phyloP scores from a whole-genome alignment of 2,888 invertebrate genomes.

The Hypercompe scribonia region DNA sequence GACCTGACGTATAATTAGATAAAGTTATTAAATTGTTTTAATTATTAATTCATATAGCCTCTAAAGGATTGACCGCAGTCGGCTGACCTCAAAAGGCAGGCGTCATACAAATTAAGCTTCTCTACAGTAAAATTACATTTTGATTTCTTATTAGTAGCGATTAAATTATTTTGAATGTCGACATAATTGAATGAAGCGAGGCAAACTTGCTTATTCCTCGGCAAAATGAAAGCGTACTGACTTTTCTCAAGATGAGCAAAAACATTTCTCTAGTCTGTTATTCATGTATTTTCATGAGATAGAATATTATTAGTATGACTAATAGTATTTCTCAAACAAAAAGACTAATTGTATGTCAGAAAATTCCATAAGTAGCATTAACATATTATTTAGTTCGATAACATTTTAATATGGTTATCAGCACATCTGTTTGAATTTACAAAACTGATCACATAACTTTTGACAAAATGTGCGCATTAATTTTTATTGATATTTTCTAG shows the following conservation, averaged over 20 bases:
- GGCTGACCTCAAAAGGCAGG: slow-evolving; percentile 66
- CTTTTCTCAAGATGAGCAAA: slow-evolving; percentile 36
- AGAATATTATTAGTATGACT: slow-evolving; percentile 57
- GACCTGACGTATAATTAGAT: slow-evolving; percentile 62
- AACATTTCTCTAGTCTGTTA: slow-evolving; percentile 21
- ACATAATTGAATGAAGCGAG: slow-evolving; percentile 68
- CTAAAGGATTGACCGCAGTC: slow-evolving; percentile 47
- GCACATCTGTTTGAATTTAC: slow-evolving; percentile 47
- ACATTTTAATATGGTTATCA: slow-evolving; percentile 33
- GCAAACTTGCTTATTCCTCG: slow-evolving; percentile 38
- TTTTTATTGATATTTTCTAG: slow-evolving; percentile 47
- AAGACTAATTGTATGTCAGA: slow-evolving; percentile 57
- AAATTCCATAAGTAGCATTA: slow-evolving; percentile 41
- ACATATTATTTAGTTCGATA: slow-evolving; percentile 37
- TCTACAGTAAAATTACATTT: slow-evolving; percentile 77
- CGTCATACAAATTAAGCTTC: slow-evolving; percentile 70
- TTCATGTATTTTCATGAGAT: slow-evolving; percentile 53
- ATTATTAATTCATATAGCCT: slow-evolving; percentile 58
- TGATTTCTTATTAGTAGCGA: slow-evolving; percentile 74
- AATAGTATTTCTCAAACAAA: slow-evolving; percentile 54
- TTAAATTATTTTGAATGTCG: slow-evolving; percentile 73
- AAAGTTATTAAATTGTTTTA: slow-evolving; percentile 67
- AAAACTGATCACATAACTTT: slow-evolving; percentile 45
- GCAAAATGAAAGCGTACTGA: slow-evolving; percentile 33
- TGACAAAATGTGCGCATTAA: slow-evolving; percentile 47